Conservation (phyloP, 2,113 vertebrate genomes). For the Seriola rivoliana region DNA sequence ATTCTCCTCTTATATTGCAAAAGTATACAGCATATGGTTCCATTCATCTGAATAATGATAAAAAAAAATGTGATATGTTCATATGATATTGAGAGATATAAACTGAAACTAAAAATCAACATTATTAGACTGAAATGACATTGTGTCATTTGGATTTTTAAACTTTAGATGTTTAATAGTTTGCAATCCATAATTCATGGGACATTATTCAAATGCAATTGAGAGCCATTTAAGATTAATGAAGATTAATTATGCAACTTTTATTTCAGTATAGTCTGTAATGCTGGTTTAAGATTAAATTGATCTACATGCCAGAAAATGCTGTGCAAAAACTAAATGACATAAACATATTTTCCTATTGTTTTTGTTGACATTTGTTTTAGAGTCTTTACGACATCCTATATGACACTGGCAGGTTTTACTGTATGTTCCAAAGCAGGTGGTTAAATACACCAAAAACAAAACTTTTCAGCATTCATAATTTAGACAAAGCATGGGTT, state of each 20-base stretch:
- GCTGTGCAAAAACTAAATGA: not conserved
- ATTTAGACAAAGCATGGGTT: not conserved
- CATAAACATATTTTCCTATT: not conserved
- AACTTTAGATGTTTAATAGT: not conserved
- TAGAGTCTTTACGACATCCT: not conserved
- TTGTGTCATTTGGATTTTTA: not conserved
- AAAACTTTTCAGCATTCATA: not conserved
- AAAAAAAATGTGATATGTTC: not conserved
- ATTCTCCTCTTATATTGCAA: not conserved
- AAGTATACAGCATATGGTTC: not conserved
- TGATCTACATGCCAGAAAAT: not conserved
- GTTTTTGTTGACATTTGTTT: not conserved
- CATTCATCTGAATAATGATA: not conserved
- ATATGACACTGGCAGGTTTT: not conserved
- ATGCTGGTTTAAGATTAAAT: not conserved
- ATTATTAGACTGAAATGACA: not conserved
- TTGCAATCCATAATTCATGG: not conserved
- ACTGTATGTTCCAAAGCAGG: not conserved
- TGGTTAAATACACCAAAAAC: not conserved
- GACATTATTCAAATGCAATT: not conserved
- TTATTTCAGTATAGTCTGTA: not conserved
- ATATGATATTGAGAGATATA: not conserved
- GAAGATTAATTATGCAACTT: not conserved
- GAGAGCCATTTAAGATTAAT: not conserved
- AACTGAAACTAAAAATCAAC: not conserved